Evolutionary conservation across 2,888 invertebrate genomes (phyloP), one percentile per base, ranked within the genome.

Genomic region (Drosophila differens): DNA sequence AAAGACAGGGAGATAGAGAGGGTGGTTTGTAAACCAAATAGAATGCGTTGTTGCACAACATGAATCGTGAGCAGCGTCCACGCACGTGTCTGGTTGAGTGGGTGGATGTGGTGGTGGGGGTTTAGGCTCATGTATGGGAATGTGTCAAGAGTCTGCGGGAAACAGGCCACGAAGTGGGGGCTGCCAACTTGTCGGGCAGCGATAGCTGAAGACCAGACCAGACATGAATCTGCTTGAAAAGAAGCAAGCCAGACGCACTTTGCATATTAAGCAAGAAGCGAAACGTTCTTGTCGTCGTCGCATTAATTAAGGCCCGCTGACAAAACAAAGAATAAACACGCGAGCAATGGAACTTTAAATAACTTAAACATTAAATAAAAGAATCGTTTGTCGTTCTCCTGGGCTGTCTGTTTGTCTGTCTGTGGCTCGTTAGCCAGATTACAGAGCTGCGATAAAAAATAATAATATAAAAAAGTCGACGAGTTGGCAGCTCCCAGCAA

Each of bases 261-360:
- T 81, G 85, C 83, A 87, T 87, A 85, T 79, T 79, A 70, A 86
- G 39, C 28, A n/a, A 74, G 57, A 32, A 39, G 41, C 62, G 47
- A 62, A 47, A 60, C 68, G 53, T 41, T 67, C 71, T 63, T 71
- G 67, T 58, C 54, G 39, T 57, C 62, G 83, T 59, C 60, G 88
- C 79, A 88, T 85, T 86, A 86, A 89, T 84, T 88, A 86, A 86
- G 75, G 69, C 74, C 71, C 68, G 70, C 70, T 53, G 69, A 67
- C 32, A 51, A 74, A 51, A 47, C 63, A 63, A 30, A 41, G 66
- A 64, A 62, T 66, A 58, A 79, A 67, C 73, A 83, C 79, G 82
- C 83, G 80, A 78, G 82, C 82, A 83, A 83, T 83, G 78, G 70
- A 83, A 80, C 80, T 83, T 85, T 75, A 87, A 87, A 81, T 74